Evolutionary conservation across 2,113 vertebrate species (phyloP).

Genomic region (Ptyas mucosa): DNA sequence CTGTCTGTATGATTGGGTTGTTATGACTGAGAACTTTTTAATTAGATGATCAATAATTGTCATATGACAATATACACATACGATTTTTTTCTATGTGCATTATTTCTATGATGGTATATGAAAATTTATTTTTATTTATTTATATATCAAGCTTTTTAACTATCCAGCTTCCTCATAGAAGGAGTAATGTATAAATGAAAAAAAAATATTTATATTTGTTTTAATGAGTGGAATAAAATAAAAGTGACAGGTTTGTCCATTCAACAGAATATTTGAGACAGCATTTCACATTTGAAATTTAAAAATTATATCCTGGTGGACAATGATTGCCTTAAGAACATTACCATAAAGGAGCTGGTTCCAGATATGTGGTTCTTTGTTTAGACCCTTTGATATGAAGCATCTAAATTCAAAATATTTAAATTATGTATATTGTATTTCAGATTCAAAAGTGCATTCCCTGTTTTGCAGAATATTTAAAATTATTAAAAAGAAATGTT

Average conservation of each 20-base stretch:
- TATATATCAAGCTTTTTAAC: too few relatives aligned
- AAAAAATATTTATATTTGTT: neutral
- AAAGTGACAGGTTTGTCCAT: neutral
- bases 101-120: neutral
- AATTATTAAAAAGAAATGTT: neutral
- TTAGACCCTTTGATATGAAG: neutral
- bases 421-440: neutral
- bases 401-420: neutral
- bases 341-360: neutral
- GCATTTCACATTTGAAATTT: neutral
- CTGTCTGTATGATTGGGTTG: neutral
- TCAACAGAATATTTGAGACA: neutral
- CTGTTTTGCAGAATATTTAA: neutral
- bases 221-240: too few relatives aligned
- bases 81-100: neutral
- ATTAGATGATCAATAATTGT: neutral
- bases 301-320: neutral
- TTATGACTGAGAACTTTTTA: neutral
- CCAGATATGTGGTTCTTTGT: neutral
- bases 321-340: neutral
- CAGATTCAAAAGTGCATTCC: neutral
- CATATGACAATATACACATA: neutral
- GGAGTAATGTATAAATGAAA: neutral
- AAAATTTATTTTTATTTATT: neutral
- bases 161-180: too few relatives aligned